phyloP scores from a whole-genome alignment of 2,113 vertebrate species.

The Cettia cetti region DNA sequence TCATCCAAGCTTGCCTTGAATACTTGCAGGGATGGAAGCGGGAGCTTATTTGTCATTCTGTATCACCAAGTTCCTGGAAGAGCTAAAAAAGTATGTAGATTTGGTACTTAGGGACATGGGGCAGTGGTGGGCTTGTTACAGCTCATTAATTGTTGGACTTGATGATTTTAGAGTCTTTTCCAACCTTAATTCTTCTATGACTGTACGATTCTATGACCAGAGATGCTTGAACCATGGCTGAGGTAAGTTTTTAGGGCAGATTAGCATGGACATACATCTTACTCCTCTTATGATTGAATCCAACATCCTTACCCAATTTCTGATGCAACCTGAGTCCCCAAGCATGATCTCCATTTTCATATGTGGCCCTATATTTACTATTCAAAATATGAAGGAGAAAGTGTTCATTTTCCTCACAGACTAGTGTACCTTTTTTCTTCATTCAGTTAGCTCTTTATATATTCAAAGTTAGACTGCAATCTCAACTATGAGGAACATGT shows the following conservation, averaged over 20 bases:
- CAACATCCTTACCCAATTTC: neutral
- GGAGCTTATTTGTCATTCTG: neutral
- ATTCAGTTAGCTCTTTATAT: neutral
- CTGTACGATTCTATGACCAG: neutral
- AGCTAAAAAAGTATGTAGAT: neutral
- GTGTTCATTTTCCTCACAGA: neutral
- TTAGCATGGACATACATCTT: rapidly evolving
- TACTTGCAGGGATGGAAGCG: neutral
- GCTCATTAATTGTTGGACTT: neutral
- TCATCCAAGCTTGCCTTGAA: neutral
- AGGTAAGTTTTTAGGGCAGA: neutral
- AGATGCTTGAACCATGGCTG: neutral
- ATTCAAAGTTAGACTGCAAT: neutral
- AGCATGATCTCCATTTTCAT: neutral
- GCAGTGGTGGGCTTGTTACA: neutral
- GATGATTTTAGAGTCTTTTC: neutral
- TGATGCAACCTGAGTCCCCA: neutral
- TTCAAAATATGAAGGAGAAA: neutral
- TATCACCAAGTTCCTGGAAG: neutral
- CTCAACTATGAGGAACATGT: neutral
- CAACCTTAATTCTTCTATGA: neutral
- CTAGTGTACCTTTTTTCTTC: neutral
- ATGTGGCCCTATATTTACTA: neutral
- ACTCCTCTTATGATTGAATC: neutral
- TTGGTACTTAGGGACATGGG: neutral